phyloP scores from a whole-genome alignment of 2,113 vertebrate species.

The Syngnathus scovelli region DNA sequence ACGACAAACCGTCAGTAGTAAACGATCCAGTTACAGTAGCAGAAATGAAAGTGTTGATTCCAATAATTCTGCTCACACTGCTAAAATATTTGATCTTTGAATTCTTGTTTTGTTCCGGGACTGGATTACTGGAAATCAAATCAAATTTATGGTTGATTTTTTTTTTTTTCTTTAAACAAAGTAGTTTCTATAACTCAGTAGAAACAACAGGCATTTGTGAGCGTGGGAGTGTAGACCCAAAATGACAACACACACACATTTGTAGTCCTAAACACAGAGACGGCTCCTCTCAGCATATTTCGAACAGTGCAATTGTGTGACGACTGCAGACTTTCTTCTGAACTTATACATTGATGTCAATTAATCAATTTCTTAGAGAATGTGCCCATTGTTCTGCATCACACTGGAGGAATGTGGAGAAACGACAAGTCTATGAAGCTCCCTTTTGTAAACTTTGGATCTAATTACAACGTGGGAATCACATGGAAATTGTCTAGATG shows the following conservation, averaged over 20 bases:
- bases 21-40: neutral
- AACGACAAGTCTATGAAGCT: neutral
- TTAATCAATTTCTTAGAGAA: conserved; percentile 38
- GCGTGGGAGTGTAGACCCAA: conserved; percentile 21
- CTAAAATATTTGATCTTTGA: no score
- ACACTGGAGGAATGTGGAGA: conserved; percentile 21
- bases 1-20: neutral
- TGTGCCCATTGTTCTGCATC: conserved; percentile 19
- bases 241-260: conserved; percentile 14
- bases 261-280: conserved; percentile 13
- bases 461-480: conserved; percentile 51
- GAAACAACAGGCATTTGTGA: conserved; percentile 11
- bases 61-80: neutral
- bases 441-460: conserved; percentile 36
- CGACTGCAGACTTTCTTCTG: conserved; percentile 27
- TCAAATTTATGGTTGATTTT: neutral
- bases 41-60: neutral
- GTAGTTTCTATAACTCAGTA: conserved; percentile 1
- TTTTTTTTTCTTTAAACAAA: neutral
- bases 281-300: conserved; percentile 22
- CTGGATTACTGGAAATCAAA: no score
- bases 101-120: no score
- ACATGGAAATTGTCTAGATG: conserved; percentile 30
- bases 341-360: conserved; percentile 39
- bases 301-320: conserved; percentile 18